Percentiles rank a stretch among this genome's conserved stretches.
These are phyloP conservation scores for Aphrophora alni DNA, from an alignment of 2,888 invertebrate genomes.

Conservation along the genomic window DNA sequence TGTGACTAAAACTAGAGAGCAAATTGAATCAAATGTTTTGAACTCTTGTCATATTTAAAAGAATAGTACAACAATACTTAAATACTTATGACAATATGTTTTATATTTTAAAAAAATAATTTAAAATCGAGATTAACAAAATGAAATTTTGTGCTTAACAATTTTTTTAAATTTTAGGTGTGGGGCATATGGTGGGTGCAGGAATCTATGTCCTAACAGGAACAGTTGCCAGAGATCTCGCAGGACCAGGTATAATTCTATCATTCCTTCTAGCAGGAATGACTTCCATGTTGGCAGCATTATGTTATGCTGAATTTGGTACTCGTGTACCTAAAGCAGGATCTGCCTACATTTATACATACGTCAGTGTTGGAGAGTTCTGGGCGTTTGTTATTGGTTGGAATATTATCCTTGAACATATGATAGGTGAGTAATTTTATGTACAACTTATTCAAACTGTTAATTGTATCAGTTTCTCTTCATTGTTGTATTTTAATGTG, in stretches of 20 bases:
- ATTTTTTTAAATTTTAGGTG: conserved; percentile 65
- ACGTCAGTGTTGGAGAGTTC: conserved; percentile 91
- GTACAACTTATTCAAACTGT: no score
- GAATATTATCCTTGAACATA: conserved; percentile 90
- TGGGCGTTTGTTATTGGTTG: conserved; percentile 95
- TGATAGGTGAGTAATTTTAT: conserved; percentile 68
- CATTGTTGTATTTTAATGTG: no score
- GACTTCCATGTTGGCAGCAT: conserved; percentile 78
- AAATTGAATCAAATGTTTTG: no score
- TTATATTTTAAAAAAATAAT: no score
- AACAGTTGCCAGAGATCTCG: conserved; percentile 79
- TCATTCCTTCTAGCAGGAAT: conserved; percentile 78
- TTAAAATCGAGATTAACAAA: no score
- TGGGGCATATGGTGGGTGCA: conserved; percentile 95
- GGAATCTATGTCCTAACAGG: conserved; percentile 93
- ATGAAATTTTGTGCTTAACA: background rate
- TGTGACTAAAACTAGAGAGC: no score
- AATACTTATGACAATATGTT: background rate
- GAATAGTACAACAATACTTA: no score
- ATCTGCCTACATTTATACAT: conserved; percentile 93
- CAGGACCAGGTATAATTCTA: conserved; percentile 81
- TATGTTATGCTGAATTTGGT: conserved; percentile 92
- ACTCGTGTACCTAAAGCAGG: conserved; percentile 88
- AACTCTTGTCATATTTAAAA: no score
- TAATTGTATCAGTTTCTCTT: no score